These are phyloP conservation scores for Pheucticus melanocephalus DNA, from an alignment of 2,113 vertebrate species.

Conservation along the genomic window DNA sequence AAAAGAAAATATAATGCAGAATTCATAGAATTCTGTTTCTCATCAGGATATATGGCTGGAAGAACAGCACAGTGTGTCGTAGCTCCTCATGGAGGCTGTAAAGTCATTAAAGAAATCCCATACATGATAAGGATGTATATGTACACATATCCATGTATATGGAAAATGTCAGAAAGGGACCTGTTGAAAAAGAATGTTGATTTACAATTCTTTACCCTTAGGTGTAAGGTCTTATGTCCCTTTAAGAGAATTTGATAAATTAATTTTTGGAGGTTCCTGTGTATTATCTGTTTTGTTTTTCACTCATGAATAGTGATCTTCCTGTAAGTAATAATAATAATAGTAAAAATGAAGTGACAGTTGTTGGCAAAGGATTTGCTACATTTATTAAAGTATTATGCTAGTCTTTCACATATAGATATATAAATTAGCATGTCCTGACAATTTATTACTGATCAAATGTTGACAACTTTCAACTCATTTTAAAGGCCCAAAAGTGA, in stretches of 20 bases:
- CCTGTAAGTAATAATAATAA: neutral
- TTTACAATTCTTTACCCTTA: neutral
- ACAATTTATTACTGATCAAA: neutral
- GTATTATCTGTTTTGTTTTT: neutral
- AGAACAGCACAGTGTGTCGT: neutral
- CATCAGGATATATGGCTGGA: neutral
- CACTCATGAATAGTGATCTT: neutral
- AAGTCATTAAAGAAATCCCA: neutral
- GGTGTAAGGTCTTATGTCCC: neutral
- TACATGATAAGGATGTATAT: neutral
- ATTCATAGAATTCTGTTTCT: neutral
- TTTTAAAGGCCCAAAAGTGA: neutral
- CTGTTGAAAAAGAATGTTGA: neutral
- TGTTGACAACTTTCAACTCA: neutral
- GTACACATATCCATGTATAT: rapidly evolving
- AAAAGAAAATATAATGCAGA: neutral
- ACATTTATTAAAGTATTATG: neutral
- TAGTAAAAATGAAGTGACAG: neutral
- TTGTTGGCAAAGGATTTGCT: neutral
- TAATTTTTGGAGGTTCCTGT: neutral
- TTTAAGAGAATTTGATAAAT: neutral
- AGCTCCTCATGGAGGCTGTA: neutral
- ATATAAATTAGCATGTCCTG: neutral
- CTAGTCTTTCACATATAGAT: neutral
- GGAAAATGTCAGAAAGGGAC: neutral